These are phyloP conservation scores for Melanargia galathea DNA, from an alignment of 2,888 invertebrate species.

Conservation along the genomic window DNA sequence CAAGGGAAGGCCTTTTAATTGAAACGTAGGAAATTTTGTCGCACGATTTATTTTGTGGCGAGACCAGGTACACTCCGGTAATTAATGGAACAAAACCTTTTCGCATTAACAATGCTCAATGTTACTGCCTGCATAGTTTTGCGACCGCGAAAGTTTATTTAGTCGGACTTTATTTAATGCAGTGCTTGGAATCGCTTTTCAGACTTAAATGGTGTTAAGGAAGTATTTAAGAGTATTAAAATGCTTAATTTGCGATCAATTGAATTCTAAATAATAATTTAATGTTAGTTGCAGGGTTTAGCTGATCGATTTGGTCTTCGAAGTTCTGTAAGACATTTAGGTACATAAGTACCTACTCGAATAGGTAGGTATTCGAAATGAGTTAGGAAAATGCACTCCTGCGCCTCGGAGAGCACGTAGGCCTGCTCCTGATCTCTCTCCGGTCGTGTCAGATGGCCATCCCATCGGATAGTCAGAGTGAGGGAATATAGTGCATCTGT, in stretches of 20 bases:
- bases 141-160: conserved; percentile 24
- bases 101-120: conserved; percentile 67
- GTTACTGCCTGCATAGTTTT: conserved; percentile 51
- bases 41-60: conserved; percentile 65
- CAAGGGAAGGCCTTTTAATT: conserved; percentile 59
- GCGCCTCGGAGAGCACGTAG: too few relatives aligned
- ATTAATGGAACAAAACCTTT: conserved; percentile 72
- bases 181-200: background rate
- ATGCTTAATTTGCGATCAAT: background rate
- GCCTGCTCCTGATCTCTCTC: too few relatives aligned
- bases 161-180: conserved; percentile 13
- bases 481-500: too few relatives aligned
- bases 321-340: too few relatives aligned
- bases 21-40: conserved; percentile 67
- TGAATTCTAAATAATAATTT: background rate
- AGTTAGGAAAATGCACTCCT: too few relatives aligned
- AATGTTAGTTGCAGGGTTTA: background rate
- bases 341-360: too few relatives aligned
- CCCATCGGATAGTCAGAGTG: too few relatives aligned
- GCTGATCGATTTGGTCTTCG: too few relatives aligned
- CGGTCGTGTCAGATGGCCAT: too few relatives aligned
- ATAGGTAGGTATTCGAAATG: too few relatives aligned
- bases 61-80: conserved; percentile 68
- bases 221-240: background rate
- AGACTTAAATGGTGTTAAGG: background rate